Evolutionary conservation across 2,797 vertebrate species (phyloP).

Genomic region (Cercopithecus diana): DNA sequence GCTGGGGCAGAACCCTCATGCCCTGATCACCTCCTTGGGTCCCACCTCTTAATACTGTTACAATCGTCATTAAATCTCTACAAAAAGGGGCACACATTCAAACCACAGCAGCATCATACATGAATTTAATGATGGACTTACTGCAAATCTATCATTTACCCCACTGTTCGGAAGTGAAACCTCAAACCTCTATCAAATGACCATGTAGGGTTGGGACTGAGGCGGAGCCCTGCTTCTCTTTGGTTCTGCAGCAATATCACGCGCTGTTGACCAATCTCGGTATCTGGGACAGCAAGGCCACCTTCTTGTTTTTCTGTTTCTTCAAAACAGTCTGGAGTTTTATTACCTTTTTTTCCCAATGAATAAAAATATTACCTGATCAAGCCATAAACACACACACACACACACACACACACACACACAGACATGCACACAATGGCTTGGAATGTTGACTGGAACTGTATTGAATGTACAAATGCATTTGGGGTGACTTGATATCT

Average conservation of each 20-base stretch:
- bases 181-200: neutral
- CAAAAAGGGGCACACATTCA: neutral
- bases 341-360: neutral
- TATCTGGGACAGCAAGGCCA: neutral
- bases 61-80: neutral
- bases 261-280: neutral
- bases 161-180: neutral
- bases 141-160: neutral
- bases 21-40: neutral
- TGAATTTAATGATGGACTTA: neutral
- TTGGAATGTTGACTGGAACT: neutral
- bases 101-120: neutral
- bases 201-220: neutral
- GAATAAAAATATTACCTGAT: neutral
- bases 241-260: fast-evolving
- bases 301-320: neutral
- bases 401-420: neutral
- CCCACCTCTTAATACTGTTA: neutral
- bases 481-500: neutral
- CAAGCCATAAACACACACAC: neutral
- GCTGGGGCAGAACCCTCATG: neutral
- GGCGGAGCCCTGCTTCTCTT: neutral
- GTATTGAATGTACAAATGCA: neutral
- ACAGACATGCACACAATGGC: neutral
- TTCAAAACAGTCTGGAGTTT: neutral